A percentile compares a stretch with the other conserved stretches of the same genome.
Conservation (phyloP, 1,140 invertebrate genomes). For the Drosophila saltans region DNA sequence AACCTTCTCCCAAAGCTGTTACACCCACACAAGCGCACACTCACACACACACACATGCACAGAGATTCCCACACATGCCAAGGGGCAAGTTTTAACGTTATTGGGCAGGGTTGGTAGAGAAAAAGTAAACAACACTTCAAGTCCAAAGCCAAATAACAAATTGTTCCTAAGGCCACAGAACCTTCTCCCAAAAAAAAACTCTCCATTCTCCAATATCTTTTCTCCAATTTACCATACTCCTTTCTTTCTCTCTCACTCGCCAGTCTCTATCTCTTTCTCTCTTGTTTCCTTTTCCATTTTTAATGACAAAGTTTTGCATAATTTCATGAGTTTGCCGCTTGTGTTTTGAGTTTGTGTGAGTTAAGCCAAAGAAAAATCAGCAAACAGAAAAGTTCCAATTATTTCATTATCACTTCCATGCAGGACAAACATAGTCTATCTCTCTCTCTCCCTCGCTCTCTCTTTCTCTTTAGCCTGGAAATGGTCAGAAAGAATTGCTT, state of each 20-base stretch:
- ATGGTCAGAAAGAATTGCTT: conserved; percentile 31
- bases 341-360: conserved; percentile 19
- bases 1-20: conserved; percentile 37
- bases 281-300: conserved; percentile 51
- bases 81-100: neutral
- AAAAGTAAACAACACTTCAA: conserved; percentile 68
- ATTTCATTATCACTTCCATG: conserved; percentile 76
- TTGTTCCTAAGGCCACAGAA: conserved; percentile 53
- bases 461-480: conserved; percentile 19
- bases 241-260: neutral
- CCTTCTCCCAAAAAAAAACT: neutral
- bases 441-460: neutral
- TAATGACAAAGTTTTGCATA: conserved; percentile 81
- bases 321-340: conserved; percentile 74
- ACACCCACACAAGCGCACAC: neutral
- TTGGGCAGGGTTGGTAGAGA: conserved; percentile 11
- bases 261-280: conserved; percentile 1
- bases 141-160: conserved; percentile 73
- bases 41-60: conserved; percentile 1
- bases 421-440: conserved; percentile 36
- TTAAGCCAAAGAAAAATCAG: conserved; percentile 63
- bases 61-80: conserved; percentile 22
- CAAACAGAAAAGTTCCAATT: conserved; percentile 71
- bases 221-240: neutral
- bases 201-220: neutral